Evolutionary conservation across 2,888 invertebrate species (phyloP).

Genomic region (Protophormia terraenovae): DNA sequence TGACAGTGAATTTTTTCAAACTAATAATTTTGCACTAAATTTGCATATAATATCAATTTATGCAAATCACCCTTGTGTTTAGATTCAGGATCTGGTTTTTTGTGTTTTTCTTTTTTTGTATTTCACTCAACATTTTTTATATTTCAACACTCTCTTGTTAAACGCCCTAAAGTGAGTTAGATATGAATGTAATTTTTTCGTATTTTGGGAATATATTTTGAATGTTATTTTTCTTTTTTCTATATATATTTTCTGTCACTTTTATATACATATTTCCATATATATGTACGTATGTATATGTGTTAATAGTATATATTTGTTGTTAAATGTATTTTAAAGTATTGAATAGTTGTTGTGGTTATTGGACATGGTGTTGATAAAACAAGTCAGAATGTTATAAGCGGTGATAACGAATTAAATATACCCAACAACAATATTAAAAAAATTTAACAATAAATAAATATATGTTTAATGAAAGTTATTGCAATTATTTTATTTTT

Average conservation of each 20-base stretch:
- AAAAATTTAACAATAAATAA: too few relatives aligned
- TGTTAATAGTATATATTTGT: conserved; percentile 32
- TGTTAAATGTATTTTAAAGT: conserved; percentile 58
- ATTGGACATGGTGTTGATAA: conserved; percentile 62
- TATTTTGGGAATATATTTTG: conserved; percentile 50
- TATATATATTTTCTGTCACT: conserved; percentile 38
- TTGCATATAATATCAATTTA: conserved; percentile 79
- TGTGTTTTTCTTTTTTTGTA: conserved; percentile 2
- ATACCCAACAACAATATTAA: neutral
- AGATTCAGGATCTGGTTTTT: conserved; percentile 20
- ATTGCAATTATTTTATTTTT: too few relatives aligned
- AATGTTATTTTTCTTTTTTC: conserved; percentile 9
- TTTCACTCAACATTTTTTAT: conserved; percentile 51
- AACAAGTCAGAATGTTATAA: neutral
- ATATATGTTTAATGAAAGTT: too few relatives aligned
- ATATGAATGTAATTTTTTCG: conserved; percentile 1
- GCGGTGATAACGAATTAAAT: neutral
- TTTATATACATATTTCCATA: neutral
- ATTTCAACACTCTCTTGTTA: conserved; percentile 60
- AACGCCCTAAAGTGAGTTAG: conserved; percentile 61
- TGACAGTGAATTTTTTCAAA: conserved; percentile 35
- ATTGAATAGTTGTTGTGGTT: conserved; percentile 66
- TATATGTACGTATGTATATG: neutral
- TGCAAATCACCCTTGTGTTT: conserved; percentile 75
- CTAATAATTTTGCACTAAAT: conserved; percentile 71